Conservation (phyloP, 2,113 vertebrate genomes). For the Myanophis thanlyinensis region DNA sequence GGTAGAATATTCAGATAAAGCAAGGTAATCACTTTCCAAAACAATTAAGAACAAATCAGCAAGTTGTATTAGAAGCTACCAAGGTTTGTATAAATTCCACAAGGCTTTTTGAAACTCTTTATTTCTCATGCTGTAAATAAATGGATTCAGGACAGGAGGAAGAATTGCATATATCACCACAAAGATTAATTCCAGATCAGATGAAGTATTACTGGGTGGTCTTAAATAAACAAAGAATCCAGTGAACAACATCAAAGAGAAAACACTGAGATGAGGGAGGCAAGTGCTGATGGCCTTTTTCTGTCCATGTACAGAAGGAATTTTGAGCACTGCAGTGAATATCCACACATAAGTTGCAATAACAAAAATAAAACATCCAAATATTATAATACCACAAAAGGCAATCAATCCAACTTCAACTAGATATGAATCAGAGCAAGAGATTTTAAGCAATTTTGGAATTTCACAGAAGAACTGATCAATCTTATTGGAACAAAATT, state of each 20-base stretch:
- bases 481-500: not conserved
- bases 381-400: not conserved
- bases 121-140: constrained; percentile 4
- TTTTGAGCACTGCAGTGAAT: not conserved
- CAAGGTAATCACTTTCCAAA: not conserved
- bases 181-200: not conserved
- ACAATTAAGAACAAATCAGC: not conserved
- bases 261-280: not conserved
- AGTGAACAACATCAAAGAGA: not conserved
- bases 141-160: not conserved
- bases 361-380: not conserved
- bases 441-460: not conserved
- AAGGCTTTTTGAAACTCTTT: not conserved
- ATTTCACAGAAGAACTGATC: constrained; percentile 11
- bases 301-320: not conserved
- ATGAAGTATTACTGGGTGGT: not conserved
- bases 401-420: not conserved
- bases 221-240: not conserved
- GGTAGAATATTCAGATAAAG: not conserved
- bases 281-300: constrained; percentile 7
- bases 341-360: not conserved
- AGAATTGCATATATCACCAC: not conserved
- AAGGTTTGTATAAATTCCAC: not conserved
- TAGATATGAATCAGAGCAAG: not conserved
- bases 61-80: not conserved